These are phyloP conservation scores for Mola mola DNA, from an alignment of 2,113 vertebrate genomes.

Conservation along the genomic window DNA sequence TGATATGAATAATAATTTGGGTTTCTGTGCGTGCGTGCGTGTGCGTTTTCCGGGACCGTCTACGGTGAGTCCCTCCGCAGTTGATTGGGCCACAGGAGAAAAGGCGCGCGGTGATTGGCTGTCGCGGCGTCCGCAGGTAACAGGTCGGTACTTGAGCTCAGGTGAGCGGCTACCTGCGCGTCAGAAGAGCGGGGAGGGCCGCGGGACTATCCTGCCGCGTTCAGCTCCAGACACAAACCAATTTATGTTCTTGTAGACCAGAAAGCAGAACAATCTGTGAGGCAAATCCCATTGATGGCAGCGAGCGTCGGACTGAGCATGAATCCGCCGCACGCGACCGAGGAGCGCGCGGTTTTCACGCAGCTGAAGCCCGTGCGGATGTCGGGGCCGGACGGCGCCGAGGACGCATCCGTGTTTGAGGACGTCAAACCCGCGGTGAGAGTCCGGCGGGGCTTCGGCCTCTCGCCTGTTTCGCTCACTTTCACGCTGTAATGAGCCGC, in stretches of 20 bases:
- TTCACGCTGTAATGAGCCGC: no score
- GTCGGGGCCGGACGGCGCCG: conserved; percentile 79
- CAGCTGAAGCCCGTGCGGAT: conserved; percentile 88
- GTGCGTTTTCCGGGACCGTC: no score
- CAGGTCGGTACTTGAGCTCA: conserved; percentile 80
- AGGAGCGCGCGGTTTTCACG: conserved; percentile 86
- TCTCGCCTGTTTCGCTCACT: no score
- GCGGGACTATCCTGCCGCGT: conserved; percentile 60
- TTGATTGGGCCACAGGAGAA: no score
- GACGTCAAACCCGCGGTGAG: conserved; percentile 87
- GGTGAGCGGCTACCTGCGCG: conserved; percentile 79
- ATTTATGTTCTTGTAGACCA: background rate
- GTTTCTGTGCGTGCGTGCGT: no score
- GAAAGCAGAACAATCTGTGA: no score
- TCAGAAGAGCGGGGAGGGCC: conserved; percentile 65
- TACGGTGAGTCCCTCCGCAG: no score
- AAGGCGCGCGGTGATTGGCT: conserved; percentile 37
- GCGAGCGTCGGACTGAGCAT: conserved; percentile 81
- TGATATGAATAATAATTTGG: no score
- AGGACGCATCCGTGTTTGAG: conserved; percentile 89
- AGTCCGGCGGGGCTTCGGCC: conserved; percentile 8
- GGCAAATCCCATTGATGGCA: conserved; percentile 77
- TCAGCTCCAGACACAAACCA: conserved; percentile 26
- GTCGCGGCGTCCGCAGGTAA: conserved; percentile 2
- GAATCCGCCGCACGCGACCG: conserved; percentile 74